Evolutionary conservation across 2,888 invertebrate genomes (phyloP), one percentile per base, ranked within the genome.

Genomic region (Silvanus unidentatus): DNA sequence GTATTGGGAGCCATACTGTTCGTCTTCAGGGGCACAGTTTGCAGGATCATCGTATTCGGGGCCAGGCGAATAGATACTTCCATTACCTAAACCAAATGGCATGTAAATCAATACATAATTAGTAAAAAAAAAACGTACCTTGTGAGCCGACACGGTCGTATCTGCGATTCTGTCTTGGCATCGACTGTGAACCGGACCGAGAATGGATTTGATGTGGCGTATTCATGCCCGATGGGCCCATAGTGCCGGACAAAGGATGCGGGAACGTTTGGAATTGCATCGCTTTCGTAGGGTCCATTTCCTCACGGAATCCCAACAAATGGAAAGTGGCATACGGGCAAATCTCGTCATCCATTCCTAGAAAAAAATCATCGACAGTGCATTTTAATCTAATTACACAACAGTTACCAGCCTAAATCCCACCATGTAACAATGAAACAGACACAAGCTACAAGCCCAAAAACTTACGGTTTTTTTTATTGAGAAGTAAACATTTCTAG

Each of bases 291-390:
- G 91, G 92, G 72, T 93, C 92, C 91, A 93, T 92, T 79, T 93
- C 92, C 71, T 93, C 92, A 62, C 93, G 88, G 86, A 93, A 93
- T 58, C 92, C 93, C 45, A 93, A 81, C 65, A 93, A 79, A 72
- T 95, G 94, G 86, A 95, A 95, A 34, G 95, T 95, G 6, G 95
- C 95, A 74, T 95, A 95, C 35, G 95, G 95, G 75, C 94, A 94
- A 70, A 95, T 94, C 73, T 95, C 94, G 68, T 94, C 94, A 70
- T 95, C 92, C 86, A 92, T 90, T 70, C 91, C 91, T 88, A 78
- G 48, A 71, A 50, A 41, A 44, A 12, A 12, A 3, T 3, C 8
- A 22, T 22, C 3, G 22, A 5, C 8, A 3, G 22, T 32, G 3
- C 8, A 22, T 22, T 22, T 22, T 22, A n/a, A n/a, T 22, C 8